Evolutionary conservation across 2,113 vertebrate genomes (phyloP), one percentile per base, ranked within the genome.

Genomic region (Orcinus orca): DNA sequence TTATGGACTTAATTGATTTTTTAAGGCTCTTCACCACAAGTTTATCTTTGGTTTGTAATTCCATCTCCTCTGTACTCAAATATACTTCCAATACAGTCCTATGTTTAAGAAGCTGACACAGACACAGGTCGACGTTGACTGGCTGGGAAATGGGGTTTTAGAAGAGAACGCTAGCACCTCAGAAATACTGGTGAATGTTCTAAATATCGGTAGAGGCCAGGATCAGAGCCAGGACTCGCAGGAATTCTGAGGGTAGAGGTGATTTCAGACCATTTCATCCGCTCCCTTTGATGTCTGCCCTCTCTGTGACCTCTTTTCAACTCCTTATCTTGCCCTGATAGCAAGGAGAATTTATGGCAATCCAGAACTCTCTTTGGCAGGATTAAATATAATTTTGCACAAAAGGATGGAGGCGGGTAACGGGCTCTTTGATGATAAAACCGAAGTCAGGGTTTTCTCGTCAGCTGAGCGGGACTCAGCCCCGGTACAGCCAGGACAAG

Each of bases 251-350:
- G 79, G 89, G 94, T 84, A 68, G 95, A 87, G 88, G 95, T 86
- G 83, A 82, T 60, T 84, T 91, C 79, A 92, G 79, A 95, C 88
- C 38, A 94, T 86, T 92, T 93, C 86, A 79, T 79, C 53, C 82
- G 67, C 17, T 96, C 85, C 26, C 95, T 98, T 98, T 98, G 98
- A 98, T 97, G 97, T 95, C 82, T 67, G 86, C 88, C 93, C 96
- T 97, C 82, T 53, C 2, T 0, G 14, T 88, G 90, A 96, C 94
- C 97, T 60, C 90, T 85, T 97, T 95, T 90, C 94, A 97, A 92
- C 95, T 82, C 93, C 94, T 98, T 98, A 98, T 97, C 97, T 97
- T 38, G 80, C 89, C 97, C 96, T 76, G 90, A 97, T 95, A 98
- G 96, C 77, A 77, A 83, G 76, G 77, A 96, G 70, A 95, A 98